Conservation (phyloP, 2,113 vertebrate species). For the Tenebrosternarchus preto region DNA sequence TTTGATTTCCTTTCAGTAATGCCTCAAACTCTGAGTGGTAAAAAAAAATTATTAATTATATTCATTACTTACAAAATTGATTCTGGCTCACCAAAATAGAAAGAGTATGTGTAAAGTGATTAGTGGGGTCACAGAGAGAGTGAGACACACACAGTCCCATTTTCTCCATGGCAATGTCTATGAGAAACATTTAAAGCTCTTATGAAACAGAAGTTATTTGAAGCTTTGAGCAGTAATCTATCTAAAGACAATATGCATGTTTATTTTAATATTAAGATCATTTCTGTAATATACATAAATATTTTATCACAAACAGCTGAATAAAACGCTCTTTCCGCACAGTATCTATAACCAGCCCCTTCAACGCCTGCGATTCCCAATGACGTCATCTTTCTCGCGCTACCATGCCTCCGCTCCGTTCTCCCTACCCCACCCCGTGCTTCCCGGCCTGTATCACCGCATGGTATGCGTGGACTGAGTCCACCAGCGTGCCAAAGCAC, state of each 20-base stretch:
- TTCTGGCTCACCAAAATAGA: conserved; percentile 1
- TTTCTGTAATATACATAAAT: background rate
- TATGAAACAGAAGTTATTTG: background rate
- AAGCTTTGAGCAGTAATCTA: background rate
- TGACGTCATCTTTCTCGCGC: conserved; percentile 74
- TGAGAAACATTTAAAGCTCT: too few species aligned
- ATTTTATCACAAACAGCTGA: background rate
- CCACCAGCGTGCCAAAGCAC: conserved; percentile 2
- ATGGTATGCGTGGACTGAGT: too few species aligned
- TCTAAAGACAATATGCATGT: background rate
- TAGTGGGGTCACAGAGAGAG: background rate
- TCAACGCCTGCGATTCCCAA: conserved; percentile 65
- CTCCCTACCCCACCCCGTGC: conserved; percentile 58
- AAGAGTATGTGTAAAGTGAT: background rate
- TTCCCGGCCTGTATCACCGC: background rate
- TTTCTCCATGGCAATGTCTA: too few species aligned
- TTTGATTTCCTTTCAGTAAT: conserved; percentile 31
- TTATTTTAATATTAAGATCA: background rate
- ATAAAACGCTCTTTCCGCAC: conserved; percentile 59
- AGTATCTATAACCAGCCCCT: conserved; percentile 56
- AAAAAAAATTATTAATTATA: background rate
- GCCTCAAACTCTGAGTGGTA: conserved; percentile 14
- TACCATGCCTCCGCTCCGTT: conserved; percentile 47
- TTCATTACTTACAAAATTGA: too few species aligned
- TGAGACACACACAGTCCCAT: background rate